Percentiles rank a stretch among this genome's conserved stretches.
phyloP scores from a whole-genome alignment of 2,113 vertebrate genomes.

The Peromyscus polionotus region DNA sequence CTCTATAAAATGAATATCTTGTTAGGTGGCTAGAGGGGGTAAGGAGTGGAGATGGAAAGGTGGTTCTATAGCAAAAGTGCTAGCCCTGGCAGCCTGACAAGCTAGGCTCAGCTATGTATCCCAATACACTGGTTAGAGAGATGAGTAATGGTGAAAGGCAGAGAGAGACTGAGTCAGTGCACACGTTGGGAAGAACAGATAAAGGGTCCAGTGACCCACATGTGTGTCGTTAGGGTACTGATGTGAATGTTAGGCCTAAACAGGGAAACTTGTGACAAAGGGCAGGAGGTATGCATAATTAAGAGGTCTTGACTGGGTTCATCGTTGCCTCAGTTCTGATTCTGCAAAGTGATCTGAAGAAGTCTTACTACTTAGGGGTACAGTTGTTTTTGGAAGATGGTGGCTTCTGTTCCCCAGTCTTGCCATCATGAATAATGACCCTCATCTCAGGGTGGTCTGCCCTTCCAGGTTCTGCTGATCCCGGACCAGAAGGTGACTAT shows the following conservation, averaged over 20 bases:
- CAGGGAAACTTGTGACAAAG: no score
- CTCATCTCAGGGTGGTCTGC: neutral
- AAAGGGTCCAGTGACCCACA: neutral
- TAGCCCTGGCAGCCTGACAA: neutral
- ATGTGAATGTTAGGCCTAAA: neutral
- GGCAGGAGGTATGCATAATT: neutral
- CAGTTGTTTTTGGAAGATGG: neutral
- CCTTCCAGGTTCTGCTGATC: neutral
- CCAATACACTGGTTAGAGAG: neutral
- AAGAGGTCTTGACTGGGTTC: neutral
- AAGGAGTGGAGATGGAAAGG: accelerated
- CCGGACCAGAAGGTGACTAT: neutral
- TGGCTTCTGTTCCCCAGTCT: neutral
- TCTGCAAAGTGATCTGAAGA: neutral
- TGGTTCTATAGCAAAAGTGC: neutral
- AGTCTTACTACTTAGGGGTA: neutral
- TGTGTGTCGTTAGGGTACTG: neutral
- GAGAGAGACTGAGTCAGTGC: neutral
- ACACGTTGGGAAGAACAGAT: neutral
- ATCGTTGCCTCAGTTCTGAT: neutral
- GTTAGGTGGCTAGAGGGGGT: neutral
- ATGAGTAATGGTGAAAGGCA: neutral
- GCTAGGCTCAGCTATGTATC: neutral
- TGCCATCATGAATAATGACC: neutral
- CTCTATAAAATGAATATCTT: neutral